phyloP scores from a whole-genome alignment of 2,888 invertebrate genomes.

The Acrobasis repandana region DNA sequence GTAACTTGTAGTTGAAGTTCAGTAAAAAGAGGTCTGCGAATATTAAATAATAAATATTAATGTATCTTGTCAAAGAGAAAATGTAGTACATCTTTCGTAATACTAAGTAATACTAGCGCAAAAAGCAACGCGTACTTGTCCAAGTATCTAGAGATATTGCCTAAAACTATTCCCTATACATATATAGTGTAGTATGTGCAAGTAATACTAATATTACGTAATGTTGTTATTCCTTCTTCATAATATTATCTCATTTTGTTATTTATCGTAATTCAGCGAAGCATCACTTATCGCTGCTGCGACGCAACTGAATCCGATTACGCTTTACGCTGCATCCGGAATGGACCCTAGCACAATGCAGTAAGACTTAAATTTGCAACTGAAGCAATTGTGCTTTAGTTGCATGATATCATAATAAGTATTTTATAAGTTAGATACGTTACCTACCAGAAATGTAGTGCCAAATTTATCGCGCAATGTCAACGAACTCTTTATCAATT shows the following conservation, averaged over 20 bases:
- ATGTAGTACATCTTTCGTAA: too few relatives aligned
- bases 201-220: not conserved
- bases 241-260: slow-evolving; percentile 8
- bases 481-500: slow-evolving; percentile 73
- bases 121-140: too few relatives aligned
- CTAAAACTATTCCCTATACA: too few relatives aligned
- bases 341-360: not conserved
- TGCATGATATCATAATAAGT: slow-evolving; percentile 33
- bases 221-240: not conserved
- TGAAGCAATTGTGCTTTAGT: too few relatives aligned
- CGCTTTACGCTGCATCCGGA: slow-evolving; percentile 2
- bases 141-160: too few relatives aligned
- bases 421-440: slow-evolving; percentile 26
- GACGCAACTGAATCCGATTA: not conserved
- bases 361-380: slow-evolving; percentile 1
- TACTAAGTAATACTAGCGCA: too few relatives aligned
- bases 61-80: too few relatives aligned
- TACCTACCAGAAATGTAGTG: slow-evolving; percentile 37
- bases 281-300: not conserved
- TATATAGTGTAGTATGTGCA: not conserved
- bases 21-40: too few relatives aligned
- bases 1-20: too few relatives aligned
- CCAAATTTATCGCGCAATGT: slow-evolving; percentile 61
- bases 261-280: slow-evolving; percentile 22
- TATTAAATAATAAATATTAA: too few relatives aligned